Percentiles rank a stretch among this genome's conserved stretches.
Evolutionary conservation across 2,113 vertebrate genomes (phyloP).

Genomic region (Plecturocebus donacophilus): DNA sequence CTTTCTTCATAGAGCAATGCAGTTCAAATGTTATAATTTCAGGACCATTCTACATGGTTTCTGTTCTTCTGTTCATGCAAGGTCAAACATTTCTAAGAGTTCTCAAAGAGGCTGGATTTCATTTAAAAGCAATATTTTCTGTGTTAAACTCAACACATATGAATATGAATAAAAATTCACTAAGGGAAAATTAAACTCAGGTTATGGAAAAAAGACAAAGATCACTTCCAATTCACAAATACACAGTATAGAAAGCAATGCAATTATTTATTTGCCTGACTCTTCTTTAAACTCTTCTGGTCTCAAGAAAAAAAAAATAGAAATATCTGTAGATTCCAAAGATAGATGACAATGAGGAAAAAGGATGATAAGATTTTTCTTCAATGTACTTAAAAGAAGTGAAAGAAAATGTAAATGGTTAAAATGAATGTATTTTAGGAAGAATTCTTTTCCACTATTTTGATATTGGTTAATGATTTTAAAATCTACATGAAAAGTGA

Average conservation of each 20-base stretch:
- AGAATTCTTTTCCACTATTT: not conserved
- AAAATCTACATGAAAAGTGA: not conserved
- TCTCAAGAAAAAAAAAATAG: conserved; percentile 2
- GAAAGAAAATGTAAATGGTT: not conserved
- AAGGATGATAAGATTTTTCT: not conserved
- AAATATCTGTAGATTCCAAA: not conserved
- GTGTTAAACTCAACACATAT: not conserved
- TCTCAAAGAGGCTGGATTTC: not conserved
- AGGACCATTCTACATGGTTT: not conserved
- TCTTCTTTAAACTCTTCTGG: not conserved
- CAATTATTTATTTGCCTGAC: not conserved
- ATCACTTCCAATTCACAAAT: not conserved
- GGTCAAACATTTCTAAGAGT: not conserved
- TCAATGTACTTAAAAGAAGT: not conserved
- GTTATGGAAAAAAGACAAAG: not conserved
- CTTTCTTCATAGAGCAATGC: not conserved
- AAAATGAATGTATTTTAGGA: not conserved
- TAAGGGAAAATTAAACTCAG: not conserved
- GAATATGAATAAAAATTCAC: not conserved
- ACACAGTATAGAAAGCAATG: not conserved
- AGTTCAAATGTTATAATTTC: not conserved
- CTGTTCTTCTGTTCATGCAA: not conserved
- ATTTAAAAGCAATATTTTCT: conserved; percentile 7
- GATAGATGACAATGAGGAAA: not conserved
- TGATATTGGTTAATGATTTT: not conserved